These are phyloP conservation scores for Todus mexicanus DNA, from an alignment of 2,797 vertebrate species.

Conservation along the genomic window DNA sequence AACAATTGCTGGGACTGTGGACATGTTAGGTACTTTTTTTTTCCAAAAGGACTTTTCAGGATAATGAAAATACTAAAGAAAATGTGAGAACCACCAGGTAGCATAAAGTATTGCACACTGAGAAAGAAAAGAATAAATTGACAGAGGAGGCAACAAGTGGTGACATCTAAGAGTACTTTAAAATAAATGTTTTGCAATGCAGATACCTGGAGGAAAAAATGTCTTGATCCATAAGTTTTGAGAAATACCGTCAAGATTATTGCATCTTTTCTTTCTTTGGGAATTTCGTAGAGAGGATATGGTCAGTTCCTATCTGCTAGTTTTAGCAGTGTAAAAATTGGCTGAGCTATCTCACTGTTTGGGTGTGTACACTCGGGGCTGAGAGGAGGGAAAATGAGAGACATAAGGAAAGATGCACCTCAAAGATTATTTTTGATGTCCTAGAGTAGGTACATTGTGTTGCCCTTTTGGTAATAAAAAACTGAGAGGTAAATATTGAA, in stretches of 20 bases:
- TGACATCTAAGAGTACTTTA: not conserved
- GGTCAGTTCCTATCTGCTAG: not conserved
- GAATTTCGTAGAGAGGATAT: not conserved
- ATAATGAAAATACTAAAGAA: not conserved
- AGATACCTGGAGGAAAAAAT: not conserved
- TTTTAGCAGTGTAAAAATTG: not conserved
- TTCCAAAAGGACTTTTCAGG: not conserved
- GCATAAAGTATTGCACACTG: not conserved
- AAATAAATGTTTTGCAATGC: not conserved
- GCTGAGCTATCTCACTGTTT: not conserved
- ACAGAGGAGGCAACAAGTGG: not conserved
- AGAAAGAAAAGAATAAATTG: not conserved
- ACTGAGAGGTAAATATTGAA: not conserved
- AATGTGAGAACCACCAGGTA: not conserved
- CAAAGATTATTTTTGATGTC: not conserved
- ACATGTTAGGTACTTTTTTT: not conserved
- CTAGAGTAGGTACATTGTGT: no score
- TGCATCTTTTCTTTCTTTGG: not conserved
- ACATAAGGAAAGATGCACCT: not conserved
- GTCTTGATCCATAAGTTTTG: not conserved
- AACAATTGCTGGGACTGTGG: not conserved
- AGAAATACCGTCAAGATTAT: not conserved
- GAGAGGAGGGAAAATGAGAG: not conserved
- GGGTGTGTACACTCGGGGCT: not conserved
- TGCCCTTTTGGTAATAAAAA: not conserved